Evolutionary conservation across 2,113 vertebrate species (phyloP).

Genomic region (Vulpes lagopus): DNA sequence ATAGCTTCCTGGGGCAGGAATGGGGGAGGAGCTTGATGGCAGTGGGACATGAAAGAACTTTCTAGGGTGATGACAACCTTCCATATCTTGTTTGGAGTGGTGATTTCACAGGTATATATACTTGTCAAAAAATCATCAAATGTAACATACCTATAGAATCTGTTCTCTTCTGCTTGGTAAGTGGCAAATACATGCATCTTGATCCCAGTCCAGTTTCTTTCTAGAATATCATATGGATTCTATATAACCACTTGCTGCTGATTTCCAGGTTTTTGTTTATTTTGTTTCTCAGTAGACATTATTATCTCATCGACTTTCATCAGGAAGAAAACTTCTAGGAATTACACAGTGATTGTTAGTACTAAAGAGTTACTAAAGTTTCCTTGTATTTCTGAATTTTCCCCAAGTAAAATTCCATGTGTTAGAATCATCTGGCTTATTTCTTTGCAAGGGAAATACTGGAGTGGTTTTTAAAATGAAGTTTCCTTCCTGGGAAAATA

Average conservation of each 20-base stretch:
- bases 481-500: slow-evolving; percentile 57
- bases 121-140: slow-evolving; percentile 3
- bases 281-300: background rate
- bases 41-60: background rate
- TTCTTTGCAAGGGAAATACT: slow-evolving; percentile 58
- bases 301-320: background rate
- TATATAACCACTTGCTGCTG: background rate
- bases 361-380: slow-evolving; percentile 34
- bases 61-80: background rate
- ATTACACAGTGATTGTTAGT: background rate
- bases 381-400: slow-evolving; percentile 47
- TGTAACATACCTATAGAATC: background rate
- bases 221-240: background rate
- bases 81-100: background rate
- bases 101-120: background rate
- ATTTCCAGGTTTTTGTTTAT: background rate
- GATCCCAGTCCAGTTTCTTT: background rate
- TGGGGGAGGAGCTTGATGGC: background rate
- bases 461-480: background rate
- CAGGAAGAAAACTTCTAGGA: slow-evolving; percentile 35
- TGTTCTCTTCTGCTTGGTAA: background rate
- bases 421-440: slow-evolving; percentile 54
- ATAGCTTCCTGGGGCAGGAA: too few species aligned
- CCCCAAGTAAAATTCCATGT: slow-evolving; percentile 46
- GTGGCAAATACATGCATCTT: background rate